Evolutionary conservation across 2,797 vertebrate genomes (phyloP).

Genomic region (Brachymystax lenok): DNA sequence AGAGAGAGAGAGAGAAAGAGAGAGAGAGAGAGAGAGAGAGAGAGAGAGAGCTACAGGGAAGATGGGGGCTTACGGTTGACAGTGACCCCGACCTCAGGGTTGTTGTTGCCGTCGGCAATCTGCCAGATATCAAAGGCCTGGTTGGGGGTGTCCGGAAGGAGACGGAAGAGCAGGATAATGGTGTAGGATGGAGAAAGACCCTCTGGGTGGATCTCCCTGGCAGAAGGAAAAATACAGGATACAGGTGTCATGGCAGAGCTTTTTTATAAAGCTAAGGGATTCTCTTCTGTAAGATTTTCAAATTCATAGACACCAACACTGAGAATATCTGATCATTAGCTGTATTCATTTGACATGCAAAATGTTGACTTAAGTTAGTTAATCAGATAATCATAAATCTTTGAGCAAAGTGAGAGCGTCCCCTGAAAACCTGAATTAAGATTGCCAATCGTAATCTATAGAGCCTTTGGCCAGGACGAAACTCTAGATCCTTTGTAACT

Average conservation of each 20-base stretch:
- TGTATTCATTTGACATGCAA: constrained; percentile 46
- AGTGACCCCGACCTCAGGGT: constrained; percentile 92
- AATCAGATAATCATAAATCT: background rate
- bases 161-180: constrained; percentile 91
- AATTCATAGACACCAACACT: background rate
- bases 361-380: no score
- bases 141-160: constrained; percentile 86
- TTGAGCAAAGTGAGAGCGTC: background rate
- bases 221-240: constrained; percentile 33
- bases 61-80: constrained; percentile 86
- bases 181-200: constrained; percentile 93
- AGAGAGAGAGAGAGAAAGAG: no score
- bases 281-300: background rate
- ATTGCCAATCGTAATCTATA: constrained; percentile 2
- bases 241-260: background rate
- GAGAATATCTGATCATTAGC: constrained; percentile 59
- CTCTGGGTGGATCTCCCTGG: constrained; percentile 94
- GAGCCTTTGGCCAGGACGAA: background rate
- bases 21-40: no score
- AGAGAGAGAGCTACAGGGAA: no score
- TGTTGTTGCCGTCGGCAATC: constrained; percentile 91
- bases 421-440: background rate
- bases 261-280: constrained; percentile 62
- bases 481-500: constrained; percentile 1
- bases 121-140: constrained; percentile 98